Conservation (phyloP, 2,113 vertebrate species). For the Coryphaenoides rupestris region DNA sequence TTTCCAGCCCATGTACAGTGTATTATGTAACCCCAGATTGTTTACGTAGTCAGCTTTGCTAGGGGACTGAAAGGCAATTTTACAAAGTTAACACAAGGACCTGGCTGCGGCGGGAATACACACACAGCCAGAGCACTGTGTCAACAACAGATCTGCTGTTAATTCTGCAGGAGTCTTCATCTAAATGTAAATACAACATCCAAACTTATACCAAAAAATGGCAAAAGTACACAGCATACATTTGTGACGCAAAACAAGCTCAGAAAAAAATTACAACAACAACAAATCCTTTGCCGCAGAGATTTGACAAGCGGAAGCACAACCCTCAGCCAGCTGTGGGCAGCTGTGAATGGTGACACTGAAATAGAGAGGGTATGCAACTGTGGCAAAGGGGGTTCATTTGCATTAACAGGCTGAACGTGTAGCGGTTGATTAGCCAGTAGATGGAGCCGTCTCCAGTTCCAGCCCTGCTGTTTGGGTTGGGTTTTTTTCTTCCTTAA, state of each 20-base stretch:
- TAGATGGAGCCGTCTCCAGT: constrained; percentile 72
- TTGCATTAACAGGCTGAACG: constrained; percentile 50
- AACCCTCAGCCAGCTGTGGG: neutral
- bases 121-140: constrained; percentile 11
- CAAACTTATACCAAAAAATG: no score
- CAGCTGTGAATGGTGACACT: constrained; percentile 12
- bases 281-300: constrained; percentile 10
- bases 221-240: neutral
- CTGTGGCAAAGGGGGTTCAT: constrained; percentile 14
- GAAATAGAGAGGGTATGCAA: constrained; percentile 17
- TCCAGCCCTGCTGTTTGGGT: constrained; percentile 2
- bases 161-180: no score
- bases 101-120: neutral
- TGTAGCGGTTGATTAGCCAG: constrained; percentile 66
- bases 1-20: constrained; percentile 52
- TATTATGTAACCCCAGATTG: constrained; percentile 70
- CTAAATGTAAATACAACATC: neutral
- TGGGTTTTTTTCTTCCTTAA: neutral
- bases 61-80: constrained; percentile 44
- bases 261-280: constrained; percentile 8
- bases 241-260: neutral
- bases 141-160: neutral
- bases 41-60: constrained; percentile 61
- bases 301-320: neutral
- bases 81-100: constrained; percentile 34